Evolutionary conservation across 2,797 vertebrate species (phyloP).

Genomic region (Parauchenoglanis ngamensis): DNA sequence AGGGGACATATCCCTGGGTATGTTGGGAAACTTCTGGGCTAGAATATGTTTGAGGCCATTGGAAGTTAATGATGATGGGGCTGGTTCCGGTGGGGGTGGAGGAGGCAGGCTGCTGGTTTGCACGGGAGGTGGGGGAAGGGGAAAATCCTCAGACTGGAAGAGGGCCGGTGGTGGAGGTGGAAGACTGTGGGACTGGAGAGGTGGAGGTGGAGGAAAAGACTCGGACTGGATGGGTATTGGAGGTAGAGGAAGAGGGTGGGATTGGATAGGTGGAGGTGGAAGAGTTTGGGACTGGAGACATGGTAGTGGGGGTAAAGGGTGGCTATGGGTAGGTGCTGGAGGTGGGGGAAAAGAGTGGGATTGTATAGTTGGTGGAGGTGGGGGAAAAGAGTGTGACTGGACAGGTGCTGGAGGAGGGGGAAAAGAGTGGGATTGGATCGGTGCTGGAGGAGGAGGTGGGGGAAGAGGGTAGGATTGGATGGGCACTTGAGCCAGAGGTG

Average conservation of each 20-base stretch:
- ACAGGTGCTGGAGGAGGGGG: conserved; percentile 32
- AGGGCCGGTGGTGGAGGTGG: conserved; percentile 37
- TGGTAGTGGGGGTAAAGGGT: conserved; percentile 31
- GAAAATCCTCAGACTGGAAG: conserved; percentile 27
- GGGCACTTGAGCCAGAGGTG: neutral
- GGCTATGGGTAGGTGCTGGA: conserved; percentile 29
- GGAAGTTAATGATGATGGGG: conserved; percentile 10
- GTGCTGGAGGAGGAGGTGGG: conserved; percentile 29
- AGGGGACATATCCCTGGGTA: conserved; percentile 70
- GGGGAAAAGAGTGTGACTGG: conserved; percentile 38
- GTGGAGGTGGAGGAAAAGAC: conserved; percentile 18
- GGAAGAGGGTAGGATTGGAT: conserved; percentile 29
- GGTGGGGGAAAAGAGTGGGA: conserved; percentile 53
- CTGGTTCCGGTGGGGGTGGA: conserved; percentile 19
- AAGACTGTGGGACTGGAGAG: conserved; percentile 38
- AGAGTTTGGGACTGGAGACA: conserved; percentile 12
- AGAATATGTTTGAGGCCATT: conserved; percentile 63
- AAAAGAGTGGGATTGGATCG: conserved; percentile 26
- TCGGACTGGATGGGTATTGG: neutral
- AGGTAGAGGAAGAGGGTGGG: neutral
- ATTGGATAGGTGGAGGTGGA: conserved; percentile 17
- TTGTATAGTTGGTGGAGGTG: conserved; percentile 15
- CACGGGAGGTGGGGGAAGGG: conserved; percentile 33
- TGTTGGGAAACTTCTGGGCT: conserved; percentile 79
- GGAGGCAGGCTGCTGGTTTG: conserved; percentile 42